Evolutionary conservation across 2,888 invertebrate genomes (phyloP).

Genomic region (Dyspetes luteomarginatus): DNA sequence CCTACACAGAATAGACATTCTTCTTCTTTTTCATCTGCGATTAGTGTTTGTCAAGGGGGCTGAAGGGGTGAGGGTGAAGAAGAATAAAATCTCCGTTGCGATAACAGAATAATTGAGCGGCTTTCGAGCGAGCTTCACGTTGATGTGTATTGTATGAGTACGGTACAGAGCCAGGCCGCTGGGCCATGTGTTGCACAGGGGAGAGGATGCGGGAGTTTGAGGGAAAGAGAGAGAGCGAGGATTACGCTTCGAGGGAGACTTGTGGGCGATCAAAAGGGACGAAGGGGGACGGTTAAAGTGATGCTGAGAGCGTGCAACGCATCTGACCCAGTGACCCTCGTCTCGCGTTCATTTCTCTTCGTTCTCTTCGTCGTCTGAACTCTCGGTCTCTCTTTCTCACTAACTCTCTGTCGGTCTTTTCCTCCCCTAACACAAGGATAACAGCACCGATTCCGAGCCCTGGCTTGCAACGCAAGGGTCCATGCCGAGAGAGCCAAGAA

Average conservation of each 20-base stretch:
- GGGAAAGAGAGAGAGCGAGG: constrained; percentile 41
- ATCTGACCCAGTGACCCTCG: constrained; percentile 82
- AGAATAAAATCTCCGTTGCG: constrained; percentile 23
- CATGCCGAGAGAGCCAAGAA: background rate
- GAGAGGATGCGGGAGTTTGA: constrained; percentile 55
- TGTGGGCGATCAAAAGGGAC: constrained; percentile 49
- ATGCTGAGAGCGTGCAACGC: constrained; percentile 73
- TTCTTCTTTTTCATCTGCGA: background rate
- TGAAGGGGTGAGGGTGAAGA: background rate
- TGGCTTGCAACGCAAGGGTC: constrained; percentile 5
- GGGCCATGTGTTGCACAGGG: constrained; percentile 78
- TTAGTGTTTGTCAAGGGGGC: background rate
- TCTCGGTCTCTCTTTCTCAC: constrained; percentile 26
- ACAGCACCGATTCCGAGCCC: constrained; percentile 28
- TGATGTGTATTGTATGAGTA: constrained; percentile 28
- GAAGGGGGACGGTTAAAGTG: constrained; percentile 59
- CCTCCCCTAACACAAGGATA: constrained; percentile 32
- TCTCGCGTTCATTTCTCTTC: constrained; percentile 69
- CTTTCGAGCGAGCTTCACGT: constrained; percentile 26
- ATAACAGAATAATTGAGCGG: constrained; percentile 51
- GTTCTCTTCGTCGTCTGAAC: constrained; percentile 45
- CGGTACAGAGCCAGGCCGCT: constrained; percentile 61
- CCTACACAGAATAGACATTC: background rate
- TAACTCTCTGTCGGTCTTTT: constrained; percentile 23
- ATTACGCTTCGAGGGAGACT: constrained; percentile 52